Base-by-base conservation (phyloP, 2,113 vertebrate genomes). In the Notarius lentiginosus region DNA sequence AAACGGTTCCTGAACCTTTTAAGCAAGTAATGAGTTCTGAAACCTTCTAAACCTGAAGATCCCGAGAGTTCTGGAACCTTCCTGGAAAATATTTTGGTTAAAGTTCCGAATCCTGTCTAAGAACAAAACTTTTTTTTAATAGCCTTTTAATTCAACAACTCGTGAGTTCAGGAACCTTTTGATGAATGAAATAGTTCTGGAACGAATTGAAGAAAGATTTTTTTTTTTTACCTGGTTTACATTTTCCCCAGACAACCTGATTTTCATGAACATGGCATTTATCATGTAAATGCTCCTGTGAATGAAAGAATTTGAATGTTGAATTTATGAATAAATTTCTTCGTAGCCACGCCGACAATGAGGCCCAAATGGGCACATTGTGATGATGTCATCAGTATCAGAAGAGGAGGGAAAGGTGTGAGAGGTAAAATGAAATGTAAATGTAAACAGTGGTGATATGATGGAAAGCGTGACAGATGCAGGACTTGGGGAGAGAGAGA, bases 371-470 rank as follows among this genome's bases (percentile, higher is more conserved):
- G 47, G 24, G 73, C 41, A 22, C 47, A 1, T n/a, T 5, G 47
- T 76, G 47, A 53, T 76, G 73, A 76, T 76, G 73, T 79, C 75
- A 79, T 79, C 75, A 77, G 75, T 5, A 7, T 55, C 11, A 1
- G 75, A 18, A 83, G 65, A 11, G 27, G n/a, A 22, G 27, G 7
- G 24, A 47, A 53, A 84, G 61, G 61, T 55, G 82, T 58, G 72
- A 55, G 63, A 51, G 65, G 53, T 53, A 80, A 61, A 80, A 72
- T 77, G 51, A 85, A 55, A 88, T 79, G 75, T 55, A 84, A 70
- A 88, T 68, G 41, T 47, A 79, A 79, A 83, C 81, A 84, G 80
- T 6, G 27, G 72, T 27, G 24, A 79, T 51, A 24, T 47, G 82
- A 84, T 65, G 61, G 81, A 68, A 66, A 56, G 77, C 47, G 20